Evolutionary conservation across 2,113 vertebrate species (phyloP).

Genomic region (Athene noctua): DNA sequence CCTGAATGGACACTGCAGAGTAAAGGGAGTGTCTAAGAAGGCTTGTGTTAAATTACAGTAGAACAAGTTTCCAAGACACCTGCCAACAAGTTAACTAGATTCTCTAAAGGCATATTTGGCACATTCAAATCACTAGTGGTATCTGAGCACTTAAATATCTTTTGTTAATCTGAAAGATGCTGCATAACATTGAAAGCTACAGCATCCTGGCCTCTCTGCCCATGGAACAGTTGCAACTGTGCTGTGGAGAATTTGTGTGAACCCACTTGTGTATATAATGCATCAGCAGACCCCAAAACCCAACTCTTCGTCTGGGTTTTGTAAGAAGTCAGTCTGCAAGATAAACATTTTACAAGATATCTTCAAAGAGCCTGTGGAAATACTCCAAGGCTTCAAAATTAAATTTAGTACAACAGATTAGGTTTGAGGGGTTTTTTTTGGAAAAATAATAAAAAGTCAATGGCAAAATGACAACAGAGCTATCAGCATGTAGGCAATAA

Average conservation of each 20-base stretch:
- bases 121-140: neutral
- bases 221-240: neutral
- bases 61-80: neutral
- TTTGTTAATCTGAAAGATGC: neutral
- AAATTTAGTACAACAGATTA: neutral
- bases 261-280: neutral
- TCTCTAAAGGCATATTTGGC: neutral
- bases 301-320: neutral
- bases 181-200: neutral
- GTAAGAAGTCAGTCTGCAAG: neutral
- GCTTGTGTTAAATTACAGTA: neutral
- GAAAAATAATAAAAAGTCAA: neutral
- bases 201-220: neutral
- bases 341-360: neutral
- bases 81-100: neutral
- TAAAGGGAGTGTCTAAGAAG: neutral
- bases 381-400: neutral
- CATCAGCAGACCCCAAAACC: neutral
- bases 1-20: neutral
- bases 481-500: constrained; percentile 35
- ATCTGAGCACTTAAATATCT: too few species aligned
- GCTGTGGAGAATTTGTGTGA: neutral
- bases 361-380: neutral
- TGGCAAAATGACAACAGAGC: constrained; percentile 31
- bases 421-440: neutral